phyloP scores from a whole-genome alignment of 2,797 vertebrate species.

The Lutjanus argentimaculatus region DNA sequence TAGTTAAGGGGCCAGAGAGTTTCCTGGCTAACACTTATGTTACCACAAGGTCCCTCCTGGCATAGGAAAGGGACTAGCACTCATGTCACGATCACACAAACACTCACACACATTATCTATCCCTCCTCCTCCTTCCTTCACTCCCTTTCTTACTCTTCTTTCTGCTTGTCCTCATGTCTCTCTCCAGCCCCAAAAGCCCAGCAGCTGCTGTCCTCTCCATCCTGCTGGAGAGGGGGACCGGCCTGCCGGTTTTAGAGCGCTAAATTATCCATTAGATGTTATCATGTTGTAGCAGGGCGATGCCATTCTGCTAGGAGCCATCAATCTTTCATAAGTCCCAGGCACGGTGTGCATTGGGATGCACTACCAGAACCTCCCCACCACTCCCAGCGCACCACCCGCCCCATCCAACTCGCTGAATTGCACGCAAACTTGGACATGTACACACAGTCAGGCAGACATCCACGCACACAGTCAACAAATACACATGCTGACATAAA shows the following conservation, averaged over 20 bases:
- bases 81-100: conserved; percentile 40
- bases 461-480: conserved; percentile 69
- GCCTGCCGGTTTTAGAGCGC: conserved; percentile 90
- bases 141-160: conserved; percentile 40
- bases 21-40: conserved; percentile 34
- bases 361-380: conserved; percentile 64
- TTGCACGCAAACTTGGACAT: conserved; percentile 72
- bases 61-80: conserved; percentile 39
- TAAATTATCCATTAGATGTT: conserved; percentile 99
- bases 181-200: conserved; percentile 62
- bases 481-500: conserved; percentile 68
- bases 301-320: conserved; percentile 94
- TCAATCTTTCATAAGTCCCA: conserved; percentile 94
- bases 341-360: conserved; percentile 74
- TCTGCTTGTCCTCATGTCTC: conserved; percentile 53
- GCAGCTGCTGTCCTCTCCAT: conserved; percentile 71
- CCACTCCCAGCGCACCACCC: conserved; percentile 53
- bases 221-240: conserved; percentile 57
- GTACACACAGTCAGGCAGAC: conserved; percentile 55
- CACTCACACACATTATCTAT: conserved; percentile 34
- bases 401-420: conserved; percentile 39
- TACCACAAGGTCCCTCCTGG: conserved; percentile 44
- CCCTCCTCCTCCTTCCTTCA: conserved; percentile 33
- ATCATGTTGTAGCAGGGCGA: conserved; percentile 97
- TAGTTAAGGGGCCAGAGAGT: conserved; percentile 10